phyloP scores from a whole-genome alignment of 2,113 vertebrate genomes.

The Hippopotamus amphibius region DNA sequence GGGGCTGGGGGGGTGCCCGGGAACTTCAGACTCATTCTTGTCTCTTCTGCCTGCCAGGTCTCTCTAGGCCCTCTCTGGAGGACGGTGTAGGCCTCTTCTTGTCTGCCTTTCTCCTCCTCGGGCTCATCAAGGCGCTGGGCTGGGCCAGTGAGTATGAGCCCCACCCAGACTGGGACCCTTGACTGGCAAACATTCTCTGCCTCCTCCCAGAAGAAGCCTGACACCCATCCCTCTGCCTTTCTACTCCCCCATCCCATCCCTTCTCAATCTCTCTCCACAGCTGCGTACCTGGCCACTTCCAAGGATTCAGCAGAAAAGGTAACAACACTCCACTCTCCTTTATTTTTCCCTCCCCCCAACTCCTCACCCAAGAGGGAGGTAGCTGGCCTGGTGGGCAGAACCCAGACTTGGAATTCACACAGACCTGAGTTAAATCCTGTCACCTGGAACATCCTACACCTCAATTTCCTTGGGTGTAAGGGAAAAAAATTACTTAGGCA shows the following conservation, averaged over 20 bases:
- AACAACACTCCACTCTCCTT: background rate
- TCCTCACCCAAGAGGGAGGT: background rate
- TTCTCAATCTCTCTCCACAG: conserved; percentile 60
- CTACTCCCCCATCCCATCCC: background rate
- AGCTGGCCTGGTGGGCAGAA: background rate
- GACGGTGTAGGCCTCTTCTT: conserved; percentile 83
- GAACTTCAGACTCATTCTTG: background rate
- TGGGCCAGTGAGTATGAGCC: conserved; percentile 72
- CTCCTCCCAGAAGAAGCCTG: background rate
- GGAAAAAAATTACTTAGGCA: background rate
- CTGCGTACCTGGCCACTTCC: background rate
- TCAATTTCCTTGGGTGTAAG: background rate
- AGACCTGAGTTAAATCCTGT: background rate
- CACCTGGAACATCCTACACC: background rate
- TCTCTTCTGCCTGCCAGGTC: conserved; percentile 59
- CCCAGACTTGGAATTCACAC: background rate
- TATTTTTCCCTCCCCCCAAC: background rate
- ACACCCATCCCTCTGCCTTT: background rate
- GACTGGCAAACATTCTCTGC: background rate
- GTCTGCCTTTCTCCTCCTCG: conserved; percentile 79
- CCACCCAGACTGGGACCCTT: background rate
- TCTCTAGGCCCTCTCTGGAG: conserved; percentile 78
- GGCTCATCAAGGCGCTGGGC: conserved; percentile 70
- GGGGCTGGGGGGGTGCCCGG: accelerated
- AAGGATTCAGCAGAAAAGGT: conserved; percentile 66